Conservation (phyloP, 2,797 vertebrate genomes). For the Alauda arvensis region DNA sequence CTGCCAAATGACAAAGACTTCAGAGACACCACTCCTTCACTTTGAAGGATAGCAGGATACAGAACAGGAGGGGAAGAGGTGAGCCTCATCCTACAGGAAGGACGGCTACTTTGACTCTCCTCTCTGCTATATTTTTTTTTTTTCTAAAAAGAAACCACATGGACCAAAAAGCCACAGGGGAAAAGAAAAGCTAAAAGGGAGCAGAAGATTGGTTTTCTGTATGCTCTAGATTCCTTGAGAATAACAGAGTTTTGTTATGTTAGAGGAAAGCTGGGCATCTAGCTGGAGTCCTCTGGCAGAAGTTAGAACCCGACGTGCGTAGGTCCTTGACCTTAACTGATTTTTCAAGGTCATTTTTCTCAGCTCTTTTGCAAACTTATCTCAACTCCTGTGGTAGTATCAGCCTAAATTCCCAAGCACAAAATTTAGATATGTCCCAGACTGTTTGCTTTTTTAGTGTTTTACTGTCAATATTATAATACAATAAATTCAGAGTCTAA, state of each 20-base stretch:
- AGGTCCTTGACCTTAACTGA: not conserved
- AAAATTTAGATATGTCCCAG: not conserved
- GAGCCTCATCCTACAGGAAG: constrained; percentile 12
- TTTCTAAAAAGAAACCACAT: not conserved
- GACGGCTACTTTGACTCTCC: not conserved
- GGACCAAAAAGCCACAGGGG: not conserved
- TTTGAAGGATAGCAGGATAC: constrained; percentile 38
- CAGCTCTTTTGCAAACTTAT: not conserved
- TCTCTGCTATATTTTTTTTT: not conserved
- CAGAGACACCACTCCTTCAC: constrained; percentile 24
- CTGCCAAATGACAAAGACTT: constrained; percentile 41
- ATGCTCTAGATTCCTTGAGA: not conserved
- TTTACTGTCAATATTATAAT: not conserved
- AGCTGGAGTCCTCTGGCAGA: not conserved
- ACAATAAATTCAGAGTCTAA: not conserved
- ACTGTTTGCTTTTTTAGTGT: not conserved
- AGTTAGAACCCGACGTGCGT: not conserved
- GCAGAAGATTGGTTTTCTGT: not conserved
- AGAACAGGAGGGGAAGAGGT: constrained; percentile 38
- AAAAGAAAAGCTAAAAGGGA: not conserved
- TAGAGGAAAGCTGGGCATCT: not conserved
- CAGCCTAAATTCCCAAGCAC: not conserved
- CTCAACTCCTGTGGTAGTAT: not conserved
- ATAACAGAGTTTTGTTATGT: not conserved
- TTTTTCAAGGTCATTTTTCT: constrained; percentile 9